Evolutionary conservation across 2,113 vertebrate species (phyloP).

Genomic region (Himantopus leucocephalus): DNA sequence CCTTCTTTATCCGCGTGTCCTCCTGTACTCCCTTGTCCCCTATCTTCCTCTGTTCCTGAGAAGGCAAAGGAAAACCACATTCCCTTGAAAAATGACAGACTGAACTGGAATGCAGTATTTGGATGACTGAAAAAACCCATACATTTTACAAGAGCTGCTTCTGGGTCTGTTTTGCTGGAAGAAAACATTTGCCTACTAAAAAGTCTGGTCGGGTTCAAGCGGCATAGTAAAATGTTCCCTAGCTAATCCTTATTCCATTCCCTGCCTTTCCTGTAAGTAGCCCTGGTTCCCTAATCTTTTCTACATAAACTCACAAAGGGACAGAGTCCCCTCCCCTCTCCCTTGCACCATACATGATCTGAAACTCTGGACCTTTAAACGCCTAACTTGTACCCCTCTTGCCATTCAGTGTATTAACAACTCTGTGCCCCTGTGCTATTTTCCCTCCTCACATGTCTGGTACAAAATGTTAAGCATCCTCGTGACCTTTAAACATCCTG

Average conservation of each 20-base stretch:
- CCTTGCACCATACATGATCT: not conserved
- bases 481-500: slow-evolving; percentile 41
- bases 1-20: not conserved
- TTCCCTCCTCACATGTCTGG: not conserved
- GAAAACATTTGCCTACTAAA: not conserved
- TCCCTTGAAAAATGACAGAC: not conserved
- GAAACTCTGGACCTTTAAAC: not conserved
- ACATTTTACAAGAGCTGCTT: not conserved
- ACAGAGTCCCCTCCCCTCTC: not conserved
- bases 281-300: not conserved
- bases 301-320: not conserved
- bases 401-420: not conserved
- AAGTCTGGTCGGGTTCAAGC: not conserved
- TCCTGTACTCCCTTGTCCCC: not conserved
- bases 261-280: not conserved
- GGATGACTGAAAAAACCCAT: not conserved
- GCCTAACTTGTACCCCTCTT: not conserved
- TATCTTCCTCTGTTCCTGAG: not conserved
- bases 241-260: not conserved
- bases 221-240: not conserved
- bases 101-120: not conserved
- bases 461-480: slow-evolving; percentile 11
- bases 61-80: not conserved
- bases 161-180: not conserved
- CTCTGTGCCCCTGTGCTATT: not conserved